Percentiles rank a stretch among this genome's conserved stretches.
Evolutionary conservation across 2,888 invertebrate species (phyloP).

Genomic region (Blera fallax): DNA sequence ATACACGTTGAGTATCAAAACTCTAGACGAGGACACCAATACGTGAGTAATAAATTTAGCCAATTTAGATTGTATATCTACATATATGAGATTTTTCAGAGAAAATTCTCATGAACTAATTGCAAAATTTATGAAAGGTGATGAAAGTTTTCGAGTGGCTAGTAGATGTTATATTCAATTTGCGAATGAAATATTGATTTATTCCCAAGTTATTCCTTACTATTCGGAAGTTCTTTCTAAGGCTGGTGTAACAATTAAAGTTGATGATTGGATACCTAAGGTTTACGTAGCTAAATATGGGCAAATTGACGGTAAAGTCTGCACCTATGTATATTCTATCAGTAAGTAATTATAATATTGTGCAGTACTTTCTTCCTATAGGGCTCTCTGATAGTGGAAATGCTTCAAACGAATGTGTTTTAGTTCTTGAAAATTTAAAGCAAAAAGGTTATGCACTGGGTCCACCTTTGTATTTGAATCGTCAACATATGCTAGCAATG

Average conservation of each 20-base stretch:
- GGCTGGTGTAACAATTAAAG: slow-evolving; percentile 1
- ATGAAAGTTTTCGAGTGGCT: slow-evolving; percentile 76
- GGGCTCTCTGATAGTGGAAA: neutral
- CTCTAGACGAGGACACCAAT: neutral
- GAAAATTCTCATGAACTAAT: slow-evolving; percentile 74
- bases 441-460: slow-evolving; percentile 77
- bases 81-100: slow-evolving; percentile 8
- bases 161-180: slow-evolving; percentile 79
- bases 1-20: slow-evolving; percentile 72
- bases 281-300: slow-evolving; percentile 78
- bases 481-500: slow-evolving; percentile 78
- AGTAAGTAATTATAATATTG: neutral
- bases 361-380: neutral
- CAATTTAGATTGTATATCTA: slow-evolving; percentile 11
- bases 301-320: slow-evolving; percentile 75
- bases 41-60: slow-evolving; percentile 6
- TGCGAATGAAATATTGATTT: slow-evolving; percentile 79
- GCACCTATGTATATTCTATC: neutral
- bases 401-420: slow-evolving; percentile 75
- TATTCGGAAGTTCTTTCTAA: slow-evolving; percentile 75
- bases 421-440: slow-evolving; percentile 78
- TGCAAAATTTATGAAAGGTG: slow-evolving; percentile 80
- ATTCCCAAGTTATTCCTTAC: slow-evolving; percentile 77
- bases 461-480: slow-evolving; percentile 76
- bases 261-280: slow-evolving; percentile 76